Conservation (phyloP, 2,113 vertebrate species). For the Bubo scandiacus region DNA sequence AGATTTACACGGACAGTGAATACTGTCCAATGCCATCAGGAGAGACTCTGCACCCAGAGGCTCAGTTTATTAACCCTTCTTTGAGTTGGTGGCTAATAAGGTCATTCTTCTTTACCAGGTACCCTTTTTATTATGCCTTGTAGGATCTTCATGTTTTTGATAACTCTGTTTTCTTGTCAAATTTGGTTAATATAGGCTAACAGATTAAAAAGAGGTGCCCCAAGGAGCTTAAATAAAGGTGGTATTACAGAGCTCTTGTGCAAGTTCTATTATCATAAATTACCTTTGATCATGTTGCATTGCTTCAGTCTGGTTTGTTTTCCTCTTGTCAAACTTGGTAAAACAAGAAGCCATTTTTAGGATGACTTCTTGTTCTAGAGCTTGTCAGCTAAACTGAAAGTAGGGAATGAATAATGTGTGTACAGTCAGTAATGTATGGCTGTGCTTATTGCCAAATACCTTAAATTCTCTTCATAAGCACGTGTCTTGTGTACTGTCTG, state of each 20-base stretch:
- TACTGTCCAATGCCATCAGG: background rate
- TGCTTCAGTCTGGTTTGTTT: background rate
- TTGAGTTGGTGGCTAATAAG: background rate
- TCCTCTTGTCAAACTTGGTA: background rate
- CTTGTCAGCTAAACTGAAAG: background rate
- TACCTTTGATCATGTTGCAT: background rate
- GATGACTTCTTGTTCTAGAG: background rate
- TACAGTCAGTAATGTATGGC: fast-evolving
- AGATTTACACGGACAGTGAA: background rate
- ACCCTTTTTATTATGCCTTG: background rate
- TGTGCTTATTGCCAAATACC: background rate
- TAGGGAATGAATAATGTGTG: background rate
- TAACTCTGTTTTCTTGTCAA: background rate
- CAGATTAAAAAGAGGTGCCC: background rate
- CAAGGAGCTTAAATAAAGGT: background rate
- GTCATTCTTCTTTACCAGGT: background rate
- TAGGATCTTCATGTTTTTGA: background rate
- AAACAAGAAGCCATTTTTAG: background rate
- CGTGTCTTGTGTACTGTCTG: fast-evolving
- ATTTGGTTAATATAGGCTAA: background rate
- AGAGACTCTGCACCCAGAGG: background rate
- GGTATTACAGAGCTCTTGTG: background rate
- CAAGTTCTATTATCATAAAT: background rate
- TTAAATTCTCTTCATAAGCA: background rate
- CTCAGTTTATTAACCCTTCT: background rate